A percentile compares a stretch with the other conserved stretches of the same genome.
Evolutionary conservation across 2,797 vertebrate species (phyloP).

Genomic region (Staurois parvus): DNA sequence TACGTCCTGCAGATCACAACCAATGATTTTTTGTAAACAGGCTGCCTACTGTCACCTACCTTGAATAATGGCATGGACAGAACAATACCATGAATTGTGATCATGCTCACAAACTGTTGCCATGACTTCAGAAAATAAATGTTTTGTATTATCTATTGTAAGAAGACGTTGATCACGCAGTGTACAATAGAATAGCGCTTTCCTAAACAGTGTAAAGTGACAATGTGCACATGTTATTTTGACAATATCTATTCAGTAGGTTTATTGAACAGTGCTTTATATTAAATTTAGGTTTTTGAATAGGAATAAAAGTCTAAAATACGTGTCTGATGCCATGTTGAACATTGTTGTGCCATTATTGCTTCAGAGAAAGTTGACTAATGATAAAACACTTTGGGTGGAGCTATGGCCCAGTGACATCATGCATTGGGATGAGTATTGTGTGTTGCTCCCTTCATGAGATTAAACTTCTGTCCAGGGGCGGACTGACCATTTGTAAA

Average conservation of each 20-base stretch:
- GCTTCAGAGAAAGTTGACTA: too few relatives aligned
- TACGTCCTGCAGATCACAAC: slow-evolving; percentile 18
- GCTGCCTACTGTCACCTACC: not conserved
- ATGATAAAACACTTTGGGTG: too few relatives aligned
- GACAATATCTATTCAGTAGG: not conserved
- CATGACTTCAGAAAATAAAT: not conserved
- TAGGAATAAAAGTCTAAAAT: not conserved
- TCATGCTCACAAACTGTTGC: slow-evolving; percentile 3
- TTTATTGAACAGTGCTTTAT: slow-evolving; percentile 8
- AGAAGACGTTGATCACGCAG: not conserved
- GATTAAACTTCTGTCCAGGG: too few relatives aligned
- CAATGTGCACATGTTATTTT: not conserved
- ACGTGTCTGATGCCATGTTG: not conserved
- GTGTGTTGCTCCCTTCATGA: too few relatives aligned
- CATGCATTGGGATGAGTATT: too few relatives aligned
- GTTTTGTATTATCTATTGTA: not conserved
- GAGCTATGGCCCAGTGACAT: too few relatives aligned
- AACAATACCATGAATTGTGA: not conserved
- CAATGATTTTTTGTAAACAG: slow-evolving; percentile 9
- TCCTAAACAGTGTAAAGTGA: not conserved
- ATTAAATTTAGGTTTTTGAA: not conserved
- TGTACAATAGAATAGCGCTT: slow-evolving; percentile 11
- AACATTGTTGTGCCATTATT: too few relatives aligned
- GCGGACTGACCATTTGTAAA: too few relatives aligned
- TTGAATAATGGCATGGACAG: slow-evolving; percentile 8